Evolutionary conservation across 2,888 invertebrate genomes (phyloP).

Genomic region (Pyrrhosoma nymphula): DNA sequence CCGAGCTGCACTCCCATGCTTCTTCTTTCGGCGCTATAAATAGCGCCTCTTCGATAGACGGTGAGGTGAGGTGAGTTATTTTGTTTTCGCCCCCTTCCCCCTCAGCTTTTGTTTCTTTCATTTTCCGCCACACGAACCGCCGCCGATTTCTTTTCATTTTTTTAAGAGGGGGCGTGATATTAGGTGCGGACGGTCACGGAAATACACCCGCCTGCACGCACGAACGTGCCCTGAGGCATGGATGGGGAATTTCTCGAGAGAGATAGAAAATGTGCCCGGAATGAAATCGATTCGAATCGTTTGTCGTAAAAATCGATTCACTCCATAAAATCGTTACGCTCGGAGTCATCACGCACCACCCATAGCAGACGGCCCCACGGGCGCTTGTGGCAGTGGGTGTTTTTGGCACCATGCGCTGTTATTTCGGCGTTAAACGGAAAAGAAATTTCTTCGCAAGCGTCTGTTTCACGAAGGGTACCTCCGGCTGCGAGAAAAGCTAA

Average conservation of each 20-base stretch:
- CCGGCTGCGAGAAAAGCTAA: no score
- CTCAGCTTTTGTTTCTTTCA: neutral
- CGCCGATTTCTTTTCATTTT: neutral
- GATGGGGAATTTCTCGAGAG: neutral
- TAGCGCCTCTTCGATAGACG: neutral
- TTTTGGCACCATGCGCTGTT: neutral
- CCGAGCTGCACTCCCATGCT: neutral
- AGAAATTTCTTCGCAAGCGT: neutral
- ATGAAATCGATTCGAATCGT: neutral
- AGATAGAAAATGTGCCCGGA: neutral
- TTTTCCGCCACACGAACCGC: neutral
- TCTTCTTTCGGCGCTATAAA: neutral
- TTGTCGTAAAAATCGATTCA: no score
- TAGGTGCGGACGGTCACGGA: neutral
- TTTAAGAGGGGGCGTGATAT: neutral
- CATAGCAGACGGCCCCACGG: neutral
- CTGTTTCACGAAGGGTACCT: neutral
- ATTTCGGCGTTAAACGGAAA: neutral
- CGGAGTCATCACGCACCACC: neutral
- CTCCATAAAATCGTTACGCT: neutral
- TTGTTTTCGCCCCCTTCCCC: neutral
- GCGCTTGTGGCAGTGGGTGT: neutral
- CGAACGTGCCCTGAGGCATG: neutral
- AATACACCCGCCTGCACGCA: neutral
- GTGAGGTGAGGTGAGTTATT: neutral